These are phyloP conservation scores for Catocala nupta DNA, from an alignment of 2,888 invertebrate genomes.

Conservation along the genomic window DNA sequence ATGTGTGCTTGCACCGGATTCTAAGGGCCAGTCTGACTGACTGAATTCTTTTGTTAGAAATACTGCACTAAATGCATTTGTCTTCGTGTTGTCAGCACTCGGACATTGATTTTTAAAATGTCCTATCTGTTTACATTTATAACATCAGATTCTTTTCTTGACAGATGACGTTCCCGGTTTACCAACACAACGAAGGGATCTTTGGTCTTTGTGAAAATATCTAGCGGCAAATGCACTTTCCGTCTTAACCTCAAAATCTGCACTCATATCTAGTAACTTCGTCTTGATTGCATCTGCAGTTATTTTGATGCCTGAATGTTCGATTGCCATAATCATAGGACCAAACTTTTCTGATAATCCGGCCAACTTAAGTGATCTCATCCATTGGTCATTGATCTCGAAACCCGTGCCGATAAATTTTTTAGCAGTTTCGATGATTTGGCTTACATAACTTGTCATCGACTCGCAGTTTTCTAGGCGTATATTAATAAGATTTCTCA, in stretches of 20 bases:
- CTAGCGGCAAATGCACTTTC: too few species aligned
- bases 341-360: slow-evolving; percentile 24
- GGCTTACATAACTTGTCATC: slow-evolving; percentile 45
- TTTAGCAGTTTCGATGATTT: slow-evolving; percentile 43
- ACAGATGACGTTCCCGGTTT: not conserved
- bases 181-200: too few species aligned
- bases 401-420: slow-evolving; percentile 44
- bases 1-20: slow-evolving; percentile 41
- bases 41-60: slow-evolving; percentile 21
- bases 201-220: too few species aligned
- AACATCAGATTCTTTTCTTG: slow-evolving; percentile 16
- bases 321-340: slow-evolving; percentile 44
- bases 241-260: slow-evolving; percentile 13
- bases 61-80: slow-evolving; percentile 40
- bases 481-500: slow-evolving; percentile 40
- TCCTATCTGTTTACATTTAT: slow-evolving; percentile 33
- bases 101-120: slow-evolving; percentile 36
- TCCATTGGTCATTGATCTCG: slow-evolving; percentile 41
- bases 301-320: slow-evolving; percentile 33
- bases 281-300: slow-evolving; percentile 40
- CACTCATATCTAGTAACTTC: slow-evolving; percentile 36
- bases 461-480: slow-evolving; percentile 40
- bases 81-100: not conserved
- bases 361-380: slow-evolving; percentile 37
- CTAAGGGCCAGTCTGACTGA: slow-evolving; percentile 10